phyloP scores from a whole-genome alignment of 2,797 vertebrate genomes.

The Tapera naevia region DNA sequence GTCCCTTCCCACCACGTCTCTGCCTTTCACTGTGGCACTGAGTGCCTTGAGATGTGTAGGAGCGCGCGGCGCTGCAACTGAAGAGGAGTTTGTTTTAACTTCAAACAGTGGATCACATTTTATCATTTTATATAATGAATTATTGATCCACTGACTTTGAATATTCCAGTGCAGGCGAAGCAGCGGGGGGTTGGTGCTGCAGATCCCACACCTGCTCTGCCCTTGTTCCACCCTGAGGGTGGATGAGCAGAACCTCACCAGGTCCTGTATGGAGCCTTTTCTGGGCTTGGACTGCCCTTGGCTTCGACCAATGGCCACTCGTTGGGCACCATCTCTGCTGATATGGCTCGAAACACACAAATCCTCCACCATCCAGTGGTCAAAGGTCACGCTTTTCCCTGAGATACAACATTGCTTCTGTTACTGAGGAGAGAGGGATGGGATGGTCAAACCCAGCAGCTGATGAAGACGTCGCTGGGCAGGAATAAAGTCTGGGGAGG shows the following conservation, averaged over 20 bases:
- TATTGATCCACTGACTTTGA: neutral
- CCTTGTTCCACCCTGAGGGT: neutral
- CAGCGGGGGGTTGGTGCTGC: rapidly evolving
- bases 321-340: neutral
- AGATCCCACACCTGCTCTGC: neutral
- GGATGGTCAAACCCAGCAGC: neutral
- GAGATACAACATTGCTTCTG: rapidly evolving
- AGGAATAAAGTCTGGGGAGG: neutral
- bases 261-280: rapidly evolving
- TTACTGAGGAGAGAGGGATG: neutral
- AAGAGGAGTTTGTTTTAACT: neutral
- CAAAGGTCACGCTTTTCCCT: neutral
- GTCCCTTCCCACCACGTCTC: neutral
- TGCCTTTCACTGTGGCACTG: rapidly evolving
- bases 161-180: neutral
- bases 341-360: rapidly evolving
- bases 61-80: rapidly evolving
- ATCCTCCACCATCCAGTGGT: neutral
- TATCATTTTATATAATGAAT: neutral
- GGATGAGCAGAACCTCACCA: rapidly evolving
- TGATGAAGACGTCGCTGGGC: rapidly evolving
- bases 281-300: rapidly evolving
- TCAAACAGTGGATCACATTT: slow-evolving; percentile 12
- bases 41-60: neutral
- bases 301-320: neutral